Evolutionary conservation across 2,888 invertebrate genomes (phyloP).

Genomic region (Polymixis flavicincta): DNA sequence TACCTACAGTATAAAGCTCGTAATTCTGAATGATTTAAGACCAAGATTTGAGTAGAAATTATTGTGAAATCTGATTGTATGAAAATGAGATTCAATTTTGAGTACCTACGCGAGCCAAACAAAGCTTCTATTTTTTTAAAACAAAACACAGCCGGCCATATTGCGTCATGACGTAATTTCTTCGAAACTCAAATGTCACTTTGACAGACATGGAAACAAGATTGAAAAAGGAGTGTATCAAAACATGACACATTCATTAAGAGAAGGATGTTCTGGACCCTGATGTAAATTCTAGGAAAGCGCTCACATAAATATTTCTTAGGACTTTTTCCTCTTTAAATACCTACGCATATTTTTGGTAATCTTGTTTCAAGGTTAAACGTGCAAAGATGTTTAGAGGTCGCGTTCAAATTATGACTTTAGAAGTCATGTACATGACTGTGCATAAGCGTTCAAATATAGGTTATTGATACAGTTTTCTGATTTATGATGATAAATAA

Average conservation of each 20-base stretch:
- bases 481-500: not conserved
- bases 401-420: conserved; percentile 16
- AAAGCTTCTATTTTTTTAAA: conserved; percentile 34
- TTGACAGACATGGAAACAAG: conserved; percentile 57
- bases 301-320: conserved; percentile 27
- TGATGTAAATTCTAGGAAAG: conserved; percentile 61
- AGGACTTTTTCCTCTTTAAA: conserved; percentile 67
- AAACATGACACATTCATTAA: conserved; percentile 62
- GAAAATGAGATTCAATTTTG: not conserved
- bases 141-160: conserved; percentile 37
- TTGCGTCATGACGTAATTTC: conserved; percentile 56
- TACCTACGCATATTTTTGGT: conserved; percentile 42
- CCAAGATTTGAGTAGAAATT: not conserved
- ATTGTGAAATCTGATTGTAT: not conserved
- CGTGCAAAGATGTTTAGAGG: conserved; percentile 23
- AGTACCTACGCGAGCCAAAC: not conserved
- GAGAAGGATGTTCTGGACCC: conserved; percentile 52
- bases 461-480: not conserved
- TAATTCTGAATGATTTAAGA: not conserved
- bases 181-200: conserved; percentile 61
- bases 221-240: conserved; percentile 53
- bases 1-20: not conserved
- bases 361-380: conserved; percentile 52
- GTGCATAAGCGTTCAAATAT: not conserved
- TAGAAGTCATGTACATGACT: conserved; percentile 12